A percentile compares a stretch with the other conserved stretches of the same genome.
Conservation (phyloP, 2,888 invertebrate species). For the Noctuana brunneofusca region DNA sequence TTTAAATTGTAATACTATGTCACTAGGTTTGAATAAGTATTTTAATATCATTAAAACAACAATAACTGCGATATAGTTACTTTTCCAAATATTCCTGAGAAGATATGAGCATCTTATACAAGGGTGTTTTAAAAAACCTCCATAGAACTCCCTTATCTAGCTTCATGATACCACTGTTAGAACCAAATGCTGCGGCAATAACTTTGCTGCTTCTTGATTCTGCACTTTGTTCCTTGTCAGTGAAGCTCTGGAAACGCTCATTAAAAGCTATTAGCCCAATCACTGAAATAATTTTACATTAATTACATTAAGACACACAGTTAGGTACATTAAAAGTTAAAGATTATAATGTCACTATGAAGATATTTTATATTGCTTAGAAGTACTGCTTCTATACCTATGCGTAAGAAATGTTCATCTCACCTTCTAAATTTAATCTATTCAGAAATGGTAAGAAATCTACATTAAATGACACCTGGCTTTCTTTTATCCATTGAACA, state of each 20-base stretch:
- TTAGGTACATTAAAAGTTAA: background rate
- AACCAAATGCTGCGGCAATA: slow-evolving; percentile 87
- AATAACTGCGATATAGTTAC: slow-evolving; percentile 58
- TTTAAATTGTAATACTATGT: too few relatives aligned
- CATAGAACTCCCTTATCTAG: slow-evolving; percentile 89
- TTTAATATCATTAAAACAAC: too few relatives aligned
- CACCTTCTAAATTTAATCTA: slow-evolving; percentile 91
- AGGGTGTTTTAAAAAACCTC: slow-evolving; percentile 87
- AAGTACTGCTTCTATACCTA: background rate
- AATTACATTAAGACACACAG: too few relatives aligned
- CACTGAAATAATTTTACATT: slow-evolving; percentile 84
- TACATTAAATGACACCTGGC: slow-evolving; percentile 51
- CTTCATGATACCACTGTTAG: slow-evolving; percentile 87
- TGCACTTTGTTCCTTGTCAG: slow-evolving; percentile 78
- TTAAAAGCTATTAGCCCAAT: slow-evolving; percentile 89
- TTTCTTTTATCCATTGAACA: slow-evolving; percentile 69
- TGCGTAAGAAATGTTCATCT: background rate
- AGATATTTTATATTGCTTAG: too few relatives aligned
- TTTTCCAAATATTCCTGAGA: slow-evolving; percentile 89
- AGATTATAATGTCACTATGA: background rate
- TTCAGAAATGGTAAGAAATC: slow-evolving; percentile 88
- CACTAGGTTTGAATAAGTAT: too few relatives aligned
- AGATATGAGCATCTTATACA: slow-evolving; percentile 85
- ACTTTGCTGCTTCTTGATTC: slow-evolving; percentile 86
- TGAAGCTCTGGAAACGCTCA: slow-evolving; percentile 86